phyloP scores from a whole-genome alignment of 2,888 invertebrate species.

The Formica aserva region DNA sequence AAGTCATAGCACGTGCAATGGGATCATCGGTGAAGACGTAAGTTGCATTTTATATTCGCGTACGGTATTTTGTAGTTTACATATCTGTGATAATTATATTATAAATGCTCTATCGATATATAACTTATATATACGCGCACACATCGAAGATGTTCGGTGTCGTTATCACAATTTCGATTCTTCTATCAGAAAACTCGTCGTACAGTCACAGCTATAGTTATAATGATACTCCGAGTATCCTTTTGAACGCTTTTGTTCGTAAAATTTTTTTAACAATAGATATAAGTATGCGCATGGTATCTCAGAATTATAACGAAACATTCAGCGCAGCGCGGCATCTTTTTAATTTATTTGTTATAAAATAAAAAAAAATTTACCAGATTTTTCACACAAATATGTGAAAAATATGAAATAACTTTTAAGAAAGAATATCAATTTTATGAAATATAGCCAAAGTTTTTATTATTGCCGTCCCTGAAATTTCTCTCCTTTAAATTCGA shows the following conservation, averaged over 20 bases:
- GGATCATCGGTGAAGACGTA: constrained; percentile 74
- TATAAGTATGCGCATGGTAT: constrained; percentile 22
- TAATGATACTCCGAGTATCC: constrained; percentile 6
- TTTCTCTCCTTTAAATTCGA: not conserved
- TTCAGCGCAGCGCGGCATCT: constrained; percentile 18
- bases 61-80: constrained; percentile 84
- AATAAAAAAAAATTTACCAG: constrained; percentile 37
- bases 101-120: constrained; percentile 77
- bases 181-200: constrained; percentile 12
- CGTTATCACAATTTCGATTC: constrained; percentile 16
- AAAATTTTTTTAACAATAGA: constrained; percentile 37
- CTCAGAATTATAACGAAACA: constrained; percentile 27
- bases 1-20: constrained; percentile 76
- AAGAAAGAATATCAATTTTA: constrained; percentile 41
- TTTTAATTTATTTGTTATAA: constrained; percentile 52
- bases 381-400: constrained; percentile 7
- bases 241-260: constrained; percentile 23
- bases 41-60: constrained; percentile 82
- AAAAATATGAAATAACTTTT: constrained; percentile 34
- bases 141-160: constrained; percentile 43
- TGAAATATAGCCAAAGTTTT: constrained; percentile 6
- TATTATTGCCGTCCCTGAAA: not conserved
- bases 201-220: constrained; percentile 17
- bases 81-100: constrained; percentile 85
- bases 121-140: constrained; percentile 75